phyloP scores from a whole-genome alignment of 2,113 vertebrate species.

The Peromyscus californicus region DNA sequence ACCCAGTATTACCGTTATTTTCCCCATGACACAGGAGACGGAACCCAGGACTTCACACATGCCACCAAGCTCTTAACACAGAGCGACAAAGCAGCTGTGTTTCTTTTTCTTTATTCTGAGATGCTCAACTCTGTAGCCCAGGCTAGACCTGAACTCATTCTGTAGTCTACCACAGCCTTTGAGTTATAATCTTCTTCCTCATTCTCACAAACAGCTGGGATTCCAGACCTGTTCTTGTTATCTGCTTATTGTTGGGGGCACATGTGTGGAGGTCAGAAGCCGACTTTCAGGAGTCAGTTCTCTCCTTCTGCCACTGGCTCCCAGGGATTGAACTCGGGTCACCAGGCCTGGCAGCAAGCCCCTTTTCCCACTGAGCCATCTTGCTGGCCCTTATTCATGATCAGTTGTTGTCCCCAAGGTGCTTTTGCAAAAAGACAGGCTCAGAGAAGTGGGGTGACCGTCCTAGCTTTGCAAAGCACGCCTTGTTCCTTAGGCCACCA shows the following conservation, averaged over 20 bases:
- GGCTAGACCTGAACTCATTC: not conserved
- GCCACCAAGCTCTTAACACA: no score
- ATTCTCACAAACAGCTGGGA: not conserved
- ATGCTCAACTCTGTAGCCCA: not conserved
- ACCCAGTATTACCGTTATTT: not conserved
- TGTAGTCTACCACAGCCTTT: not conserved
- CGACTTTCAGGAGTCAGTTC: not conserved
- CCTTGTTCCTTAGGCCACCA: not conserved
- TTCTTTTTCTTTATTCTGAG: not conserved
- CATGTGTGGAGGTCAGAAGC: not conserved
- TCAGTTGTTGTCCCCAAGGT: not conserved
- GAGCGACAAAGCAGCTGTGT: not conserved
- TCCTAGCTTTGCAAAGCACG: not conserved
- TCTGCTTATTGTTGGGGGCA: not conserved
- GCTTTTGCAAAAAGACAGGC: not conserved
- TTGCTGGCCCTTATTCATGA: not conserved
- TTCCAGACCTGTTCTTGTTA: not conserved
- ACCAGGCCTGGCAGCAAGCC: not conserved
- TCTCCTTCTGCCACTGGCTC: no score
- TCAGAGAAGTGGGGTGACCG: rapidly evolving
- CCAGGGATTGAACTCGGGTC: no score
- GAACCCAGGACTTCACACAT: not conserved
- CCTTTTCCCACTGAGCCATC: not conserved
- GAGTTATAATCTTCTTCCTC: not conserved
- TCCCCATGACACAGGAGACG: no score